Base-by-base conservation (phyloP, 1,140 invertebrate species). In the Sitophilus oryzae region DNA sequence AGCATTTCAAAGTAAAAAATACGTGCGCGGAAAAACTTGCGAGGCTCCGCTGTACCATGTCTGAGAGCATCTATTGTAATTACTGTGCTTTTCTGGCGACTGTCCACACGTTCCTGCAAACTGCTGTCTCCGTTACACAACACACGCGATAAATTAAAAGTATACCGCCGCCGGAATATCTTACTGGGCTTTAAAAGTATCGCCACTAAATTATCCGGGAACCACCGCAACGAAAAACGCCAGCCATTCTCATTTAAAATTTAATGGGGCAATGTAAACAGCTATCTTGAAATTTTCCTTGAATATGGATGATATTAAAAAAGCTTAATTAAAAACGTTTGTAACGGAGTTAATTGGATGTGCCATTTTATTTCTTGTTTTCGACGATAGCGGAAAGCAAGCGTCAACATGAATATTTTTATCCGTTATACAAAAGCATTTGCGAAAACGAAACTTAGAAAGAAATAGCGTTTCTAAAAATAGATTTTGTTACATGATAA, bases 21-120 rank as follows among this genome's bases (percentile, higher is more conserved):
- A 56, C 38, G 46, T 44, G 54, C 20, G 46, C 3, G 16, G 35
- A 58, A 58, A 47, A 52, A 52, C 22, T 34, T 52, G 25, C 25
- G 25, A 30, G 25, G 11, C 25, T 52, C 16, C 46, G 44, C 22
- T 30, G 41, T 52, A 38, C 58, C 58, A 56, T 59, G 61, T 63
- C 61, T 59, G 48, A 49, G 56, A 58, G 59, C 63, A 65, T 65
- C 58, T 53, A 65, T 63, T 63, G 63, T 65, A 65, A 65, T 65
- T 65, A 63, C 58, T 49, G 46, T 36, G 63, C 63, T 63, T 55
- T 63, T 61, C 61, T 65, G 63, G 63, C 63, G 61, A 59, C 59
- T 63, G 61, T 63, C 63, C 63, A 65, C 63, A 65, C 63, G 63
- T 65, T 63, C 61, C 62, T 61, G 50, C 44, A 61, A 65, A 63